Evolutionary conservation across 2,797 vertebrate species (phyloP), one percentile per base, ranked within the genome.

Genomic region (Amblyraja radiata): DNA sequence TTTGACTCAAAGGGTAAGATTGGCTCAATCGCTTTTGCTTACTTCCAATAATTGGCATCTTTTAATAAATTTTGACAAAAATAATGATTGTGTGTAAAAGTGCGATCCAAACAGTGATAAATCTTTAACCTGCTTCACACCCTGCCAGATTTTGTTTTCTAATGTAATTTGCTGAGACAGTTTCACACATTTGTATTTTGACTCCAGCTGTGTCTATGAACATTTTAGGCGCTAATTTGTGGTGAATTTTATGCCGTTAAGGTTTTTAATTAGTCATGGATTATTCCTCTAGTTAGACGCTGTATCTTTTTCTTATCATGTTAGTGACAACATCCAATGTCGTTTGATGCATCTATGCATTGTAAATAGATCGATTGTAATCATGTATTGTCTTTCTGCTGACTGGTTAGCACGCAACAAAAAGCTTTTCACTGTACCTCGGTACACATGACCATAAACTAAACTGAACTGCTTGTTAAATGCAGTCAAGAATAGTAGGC

Each of bases 41-140:
- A 74, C 25, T 13, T 46, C 32, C 9, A 46, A 91, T 71, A 1
- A 16, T 39, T 21, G 2, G 58, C 28, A 63, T 46, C 54, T 25
- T 83, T 84, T 84, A 81, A 68, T 68, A 18, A 14, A 68, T 88
- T 65, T 88, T n/a, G 65, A 68, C 61, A 65, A 88, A 88, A 68
- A 36, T 25, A 25, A 18, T 68, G 65, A 68, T 68, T 68, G n/a
- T 16, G 61, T 28, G 14, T 86, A 58, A 86, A 63, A 65, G 13
- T 32, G 83, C 28, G 32, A 32, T 63, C 63, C n/a, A 14, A 16
- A 16, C 14, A 36, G 23, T 88, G 36, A 36, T 32, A 36, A 54
- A 84, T 36, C n/a, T 28, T 16, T 63, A 68, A n/a, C 16, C 84
- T 88, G 84, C 36, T 88, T 88, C n/a, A 88, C 84, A 36, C 63